Evolutionary conservation across 2,888 invertebrate genomes (phyloP).

Genomic region (Leucophenga maculata): DNA sequence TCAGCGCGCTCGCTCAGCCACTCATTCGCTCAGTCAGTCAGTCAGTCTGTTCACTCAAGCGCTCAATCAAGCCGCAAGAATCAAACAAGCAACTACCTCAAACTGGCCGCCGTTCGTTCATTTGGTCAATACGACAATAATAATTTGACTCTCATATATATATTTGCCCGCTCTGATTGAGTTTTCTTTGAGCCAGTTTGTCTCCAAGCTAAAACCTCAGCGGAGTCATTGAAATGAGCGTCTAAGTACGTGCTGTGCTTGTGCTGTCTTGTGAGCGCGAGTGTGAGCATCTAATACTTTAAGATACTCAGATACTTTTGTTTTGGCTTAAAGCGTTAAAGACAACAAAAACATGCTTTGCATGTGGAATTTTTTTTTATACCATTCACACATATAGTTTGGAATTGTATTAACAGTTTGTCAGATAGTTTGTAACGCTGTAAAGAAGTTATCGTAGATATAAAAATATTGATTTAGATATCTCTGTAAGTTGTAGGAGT

Average conservation of each 20-base stretch:
- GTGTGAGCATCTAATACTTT: background rate
- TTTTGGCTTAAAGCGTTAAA: background rate
- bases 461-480: no score
- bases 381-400: no score
- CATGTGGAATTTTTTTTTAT: background rate
- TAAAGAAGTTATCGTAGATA: no score
- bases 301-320: background rate
- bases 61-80: background rate
- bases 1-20: slow-evolving; percentile 23
- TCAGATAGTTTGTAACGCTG: no score
- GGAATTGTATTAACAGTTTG: no score
- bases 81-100: slow-evolving; percentile 32
- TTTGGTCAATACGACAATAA: no score
- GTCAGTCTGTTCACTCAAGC: slow-evolving; percentile 34
- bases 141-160: slow-evolving; percentile 27
- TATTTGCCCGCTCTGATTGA: slow-evolving; percentile 13
- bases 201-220: background rate
- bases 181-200: no score
- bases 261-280: no score
- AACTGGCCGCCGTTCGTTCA: slow-evolving; percentile 45
- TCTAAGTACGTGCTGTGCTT: no score
- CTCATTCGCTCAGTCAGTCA: slow-evolving; percentile 25
- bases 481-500: no score
- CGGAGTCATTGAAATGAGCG: no score
- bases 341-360: background rate